Conservation (phyloP, 2,888 invertebrate genomes). For the Myopa testacea region DNA sequence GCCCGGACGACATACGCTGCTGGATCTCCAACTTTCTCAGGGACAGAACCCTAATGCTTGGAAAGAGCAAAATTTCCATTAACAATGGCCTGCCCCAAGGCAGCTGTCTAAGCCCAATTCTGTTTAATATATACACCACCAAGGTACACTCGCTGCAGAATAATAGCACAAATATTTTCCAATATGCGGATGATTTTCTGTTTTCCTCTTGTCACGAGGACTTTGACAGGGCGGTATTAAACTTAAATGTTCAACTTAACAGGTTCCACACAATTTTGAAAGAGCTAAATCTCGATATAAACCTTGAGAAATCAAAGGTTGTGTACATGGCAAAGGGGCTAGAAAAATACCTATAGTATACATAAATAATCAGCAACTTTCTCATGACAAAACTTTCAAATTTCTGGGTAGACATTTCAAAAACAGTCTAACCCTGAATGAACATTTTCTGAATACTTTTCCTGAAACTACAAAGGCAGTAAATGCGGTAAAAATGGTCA, state of each 20-base stretch:
- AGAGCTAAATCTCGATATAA: constrained; percentile 13
- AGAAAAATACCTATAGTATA: background rate
- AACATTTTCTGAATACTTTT: constrained; percentile 2
- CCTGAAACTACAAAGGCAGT: background rate
- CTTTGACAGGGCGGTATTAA: constrained; percentile 7
- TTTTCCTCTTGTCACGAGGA: background rate
- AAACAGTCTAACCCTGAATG: constrained; percentile 6
- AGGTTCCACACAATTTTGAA: too few species aligned
- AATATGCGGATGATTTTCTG: constrained; percentile 41
- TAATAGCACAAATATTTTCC: constrained; percentile 24
- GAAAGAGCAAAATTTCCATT: background rate
- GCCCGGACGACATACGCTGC: background rate
- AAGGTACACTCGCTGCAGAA: constrained; percentile 16
- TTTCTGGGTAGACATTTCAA: constrained; percentile 15
- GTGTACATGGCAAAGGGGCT: constrained; percentile 2
- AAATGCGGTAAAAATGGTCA: constrained; percentile 3
- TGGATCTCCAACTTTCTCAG: constrained; percentile 33
- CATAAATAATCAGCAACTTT: background rate
- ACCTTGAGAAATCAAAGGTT: constrained; percentile 3
- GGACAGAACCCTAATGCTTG: constrained; percentile 4
- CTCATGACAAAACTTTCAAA: background rate
- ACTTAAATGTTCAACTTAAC: constrained; percentile 6
- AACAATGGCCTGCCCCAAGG: constrained; percentile 37
- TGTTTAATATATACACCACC: constrained; percentile 36
- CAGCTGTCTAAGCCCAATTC: constrained; percentile 32